Conservation (phyloP, 2,113 vertebrate genomes). For the Caloenas nicobarica region DNA sequence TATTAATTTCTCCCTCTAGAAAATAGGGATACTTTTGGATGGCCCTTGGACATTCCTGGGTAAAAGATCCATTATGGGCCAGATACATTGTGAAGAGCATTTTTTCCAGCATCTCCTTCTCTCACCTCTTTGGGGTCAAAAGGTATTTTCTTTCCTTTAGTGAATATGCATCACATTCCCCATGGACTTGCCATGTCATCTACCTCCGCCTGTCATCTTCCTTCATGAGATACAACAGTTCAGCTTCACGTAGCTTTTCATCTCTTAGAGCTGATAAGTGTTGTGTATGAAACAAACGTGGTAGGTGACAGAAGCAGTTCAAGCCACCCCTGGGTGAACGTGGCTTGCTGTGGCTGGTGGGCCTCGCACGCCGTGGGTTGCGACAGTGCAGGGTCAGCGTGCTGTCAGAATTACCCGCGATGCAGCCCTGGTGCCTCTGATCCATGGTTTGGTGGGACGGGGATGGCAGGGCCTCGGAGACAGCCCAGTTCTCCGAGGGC, state of each 20-base stretch:
- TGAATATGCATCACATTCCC: no score
- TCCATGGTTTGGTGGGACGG: neutral
- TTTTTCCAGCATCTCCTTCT: neutral
- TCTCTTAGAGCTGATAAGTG: neutral
- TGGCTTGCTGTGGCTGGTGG: neutral
- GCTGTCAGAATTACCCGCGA: neutral
- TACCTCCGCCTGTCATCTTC: neutral
- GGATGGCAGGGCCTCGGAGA: neutral
- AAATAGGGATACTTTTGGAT: neutral
- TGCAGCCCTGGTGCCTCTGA: rapidly evolving
- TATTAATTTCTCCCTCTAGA: neutral
- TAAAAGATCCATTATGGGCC: neutral
- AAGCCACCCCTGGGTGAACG: neutral
- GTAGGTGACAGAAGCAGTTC: neutral
- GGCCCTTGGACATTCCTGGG: neutral
- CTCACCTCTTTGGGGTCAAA: neutral
- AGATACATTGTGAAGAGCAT: neutral
- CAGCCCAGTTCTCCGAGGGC: neutral
- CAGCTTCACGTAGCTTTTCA: neutral
- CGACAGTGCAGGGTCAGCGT: rapidly evolving
- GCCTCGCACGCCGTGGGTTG: neutral
- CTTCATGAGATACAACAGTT: neutral
- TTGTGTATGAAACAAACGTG: neutral
- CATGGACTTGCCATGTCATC: no score
- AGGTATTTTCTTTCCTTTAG: neutral